Evolutionary conservation across 2,113 vertebrate genomes (phyloP), one percentile per base, ranked within the genome.

Genomic region (Microcebus griseorufus): DNA sequence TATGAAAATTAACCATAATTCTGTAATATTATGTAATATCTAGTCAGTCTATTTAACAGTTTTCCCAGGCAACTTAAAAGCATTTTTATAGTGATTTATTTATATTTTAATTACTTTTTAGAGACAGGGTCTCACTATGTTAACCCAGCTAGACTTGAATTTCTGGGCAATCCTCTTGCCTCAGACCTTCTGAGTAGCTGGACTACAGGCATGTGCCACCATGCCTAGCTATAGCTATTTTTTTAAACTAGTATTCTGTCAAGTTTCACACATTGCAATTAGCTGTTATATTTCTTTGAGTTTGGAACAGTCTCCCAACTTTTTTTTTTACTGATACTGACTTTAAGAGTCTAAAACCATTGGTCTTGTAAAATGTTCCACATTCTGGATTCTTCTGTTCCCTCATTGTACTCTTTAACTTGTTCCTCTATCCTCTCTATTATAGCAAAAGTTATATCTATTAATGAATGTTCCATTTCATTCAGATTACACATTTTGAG

Each of bases 401-500:
- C 62, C 14, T 93, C 7, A 12, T 85, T 23, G 10, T 70, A 64
- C 9, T 89, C 13, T 78, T 82, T 70, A 92, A 72, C 70, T 84
- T 79, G 32, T 80, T 85, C 85, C 37, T 60, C 93, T 83, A 64
- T 70, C 53, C 7, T 23, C 29, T 87, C 22, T 75, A 4, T 82
- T 94, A 32, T 48, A 48, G 67, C 75, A 23, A 90, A 96, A 93
- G 32, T 78, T 48, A 37, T 84, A 69, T 89, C 42, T 83, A 55
- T 55, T 55, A 55, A 55, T 55, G 51, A 83, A 42, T 62, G 23
- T 89, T 89, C 53, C 17, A 27, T 90, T 90, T 70, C 37, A n/a
- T 93, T 84, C 64, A 27, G 73, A 27, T 79, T 39, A 51, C 27
- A 85, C 27, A 1, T 89, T 89, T 85, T 65, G 34, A 96, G 48